Evolutionary conservation across 2,888 invertebrate genomes (phyloP).

Genomic region (Meteorus cinctellus): DNA sequence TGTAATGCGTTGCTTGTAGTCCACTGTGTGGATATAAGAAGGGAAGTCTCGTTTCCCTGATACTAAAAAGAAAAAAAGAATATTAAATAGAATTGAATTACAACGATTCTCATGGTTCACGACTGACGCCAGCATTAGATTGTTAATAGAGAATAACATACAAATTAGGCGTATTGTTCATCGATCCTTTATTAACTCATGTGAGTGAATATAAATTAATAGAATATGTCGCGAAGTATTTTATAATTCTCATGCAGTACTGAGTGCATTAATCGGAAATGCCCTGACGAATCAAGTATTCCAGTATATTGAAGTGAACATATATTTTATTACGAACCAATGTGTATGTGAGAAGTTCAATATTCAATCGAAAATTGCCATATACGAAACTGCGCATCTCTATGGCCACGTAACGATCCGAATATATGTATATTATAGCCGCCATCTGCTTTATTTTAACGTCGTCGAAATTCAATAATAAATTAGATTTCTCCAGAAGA

Average conservation of each 20-base stretch:
- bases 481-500: neutral
- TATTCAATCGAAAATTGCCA: neutral
- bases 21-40: neutral
- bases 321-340: neutral
- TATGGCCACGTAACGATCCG: neutral
- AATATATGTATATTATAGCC: neutral
- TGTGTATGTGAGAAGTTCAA: neutral
- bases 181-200: neutral
- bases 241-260: too few species aligned
- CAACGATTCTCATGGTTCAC: neutral
- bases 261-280: too few species aligned
- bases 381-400: neutral
- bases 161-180: neutral
- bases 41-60: neutral
- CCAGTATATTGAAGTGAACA: neutral
- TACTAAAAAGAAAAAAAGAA: neutral
- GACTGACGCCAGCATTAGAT: neutral
- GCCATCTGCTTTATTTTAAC: neutral
- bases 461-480: neutral
- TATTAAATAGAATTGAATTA: neutral
- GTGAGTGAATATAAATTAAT: neutral
- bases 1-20: neutral
- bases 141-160: neutral
- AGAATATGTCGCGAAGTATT: too few species aligned
- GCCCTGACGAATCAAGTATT: neutral